Evolutionary conservation across 2,113 vertebrate species (phyloP).

Genomic region (Callorhinus ursinus): DNA sequence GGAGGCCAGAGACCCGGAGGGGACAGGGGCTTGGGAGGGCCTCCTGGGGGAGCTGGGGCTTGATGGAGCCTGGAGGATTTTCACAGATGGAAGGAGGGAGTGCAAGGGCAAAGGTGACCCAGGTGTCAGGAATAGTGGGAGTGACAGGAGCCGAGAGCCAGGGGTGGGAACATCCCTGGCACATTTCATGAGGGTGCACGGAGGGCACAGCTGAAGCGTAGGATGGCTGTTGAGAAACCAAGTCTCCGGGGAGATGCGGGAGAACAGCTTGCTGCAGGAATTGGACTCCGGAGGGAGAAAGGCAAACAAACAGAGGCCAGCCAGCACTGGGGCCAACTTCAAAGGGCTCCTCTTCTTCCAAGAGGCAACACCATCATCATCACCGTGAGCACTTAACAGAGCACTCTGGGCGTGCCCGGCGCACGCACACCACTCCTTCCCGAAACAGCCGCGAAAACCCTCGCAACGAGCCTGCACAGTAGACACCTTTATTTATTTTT

Average conservation of each 20-base stretch:
- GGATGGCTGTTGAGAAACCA: background rate
- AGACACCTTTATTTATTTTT: background rate
- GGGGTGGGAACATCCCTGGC: background rate
- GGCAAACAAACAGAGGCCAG: background rate
- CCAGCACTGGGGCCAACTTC: background rate
- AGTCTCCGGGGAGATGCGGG: background rate
- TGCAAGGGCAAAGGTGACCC: background rate
- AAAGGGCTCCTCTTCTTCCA: background rate
- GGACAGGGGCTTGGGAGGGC: background rate
- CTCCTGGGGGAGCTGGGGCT: background rate
- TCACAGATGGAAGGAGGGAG: background rate
- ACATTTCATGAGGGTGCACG: background rate
- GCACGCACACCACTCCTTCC: background rate
- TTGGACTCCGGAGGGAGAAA: background rate
- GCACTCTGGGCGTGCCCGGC: background rate
- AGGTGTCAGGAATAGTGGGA: background rate
- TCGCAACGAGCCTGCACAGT: rapidly evolving
- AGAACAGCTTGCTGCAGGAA: constrained; percentile 16
- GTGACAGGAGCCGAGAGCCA: rapidly evolving
- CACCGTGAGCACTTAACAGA: background rate
- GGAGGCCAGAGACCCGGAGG: rapidly evolving
- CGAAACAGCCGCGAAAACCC: background rate
- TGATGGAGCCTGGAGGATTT: background rate
- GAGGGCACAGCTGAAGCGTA: background rate
- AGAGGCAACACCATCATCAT: rapidly evolving